Conservation (phyloP, 2,113 vertebrate genomes). For the Asarcornis scutulata region DNA sequence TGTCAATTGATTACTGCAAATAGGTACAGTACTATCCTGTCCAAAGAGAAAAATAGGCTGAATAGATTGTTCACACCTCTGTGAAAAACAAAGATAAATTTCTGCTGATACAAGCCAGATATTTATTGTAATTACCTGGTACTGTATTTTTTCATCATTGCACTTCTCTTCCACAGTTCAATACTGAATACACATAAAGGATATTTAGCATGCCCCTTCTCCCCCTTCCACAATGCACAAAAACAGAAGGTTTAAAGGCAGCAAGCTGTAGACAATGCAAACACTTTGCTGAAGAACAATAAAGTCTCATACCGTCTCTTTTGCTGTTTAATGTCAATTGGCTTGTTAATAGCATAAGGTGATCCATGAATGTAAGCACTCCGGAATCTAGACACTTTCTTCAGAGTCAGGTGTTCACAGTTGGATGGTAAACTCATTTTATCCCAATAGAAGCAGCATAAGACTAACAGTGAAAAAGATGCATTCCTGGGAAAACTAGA, state of each 20-base stretch:
- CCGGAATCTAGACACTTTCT: constrained; percentile 86
- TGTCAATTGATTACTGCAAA: background rate
- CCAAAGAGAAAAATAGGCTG: background rate
- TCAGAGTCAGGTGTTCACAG: constrained; percentile 86
- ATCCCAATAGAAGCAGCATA: constrained; percentile 51
- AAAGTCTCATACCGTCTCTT: constrained; percentile 85
- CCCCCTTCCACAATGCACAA: background rate
- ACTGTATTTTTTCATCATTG: background rate
- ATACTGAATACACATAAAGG: background rate
- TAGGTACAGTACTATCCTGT: background rate
- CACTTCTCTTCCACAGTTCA: background rate
- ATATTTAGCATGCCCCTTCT: background rate
- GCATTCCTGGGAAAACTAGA: constrained; percentile 63
- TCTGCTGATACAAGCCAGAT: background rate
- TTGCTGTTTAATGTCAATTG: constrained; percentile 94
- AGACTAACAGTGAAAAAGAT: constrained; percentile 48
- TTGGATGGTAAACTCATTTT: constrained; percentile 91
- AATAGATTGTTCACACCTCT: background rate
- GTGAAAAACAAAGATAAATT: background rate
- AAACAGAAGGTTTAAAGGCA: background rate
- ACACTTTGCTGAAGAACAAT: constrained; percentile 53
- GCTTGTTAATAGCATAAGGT: constrained; percentile 92
- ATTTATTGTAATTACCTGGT: background rate
- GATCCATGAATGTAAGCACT: constrained; percentile 86
- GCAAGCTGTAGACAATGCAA: constrained; percentile 1